Conservation (phyloP, 2,113 vertebrate genomes). For the Dasypus novemcinctus region DNA sequence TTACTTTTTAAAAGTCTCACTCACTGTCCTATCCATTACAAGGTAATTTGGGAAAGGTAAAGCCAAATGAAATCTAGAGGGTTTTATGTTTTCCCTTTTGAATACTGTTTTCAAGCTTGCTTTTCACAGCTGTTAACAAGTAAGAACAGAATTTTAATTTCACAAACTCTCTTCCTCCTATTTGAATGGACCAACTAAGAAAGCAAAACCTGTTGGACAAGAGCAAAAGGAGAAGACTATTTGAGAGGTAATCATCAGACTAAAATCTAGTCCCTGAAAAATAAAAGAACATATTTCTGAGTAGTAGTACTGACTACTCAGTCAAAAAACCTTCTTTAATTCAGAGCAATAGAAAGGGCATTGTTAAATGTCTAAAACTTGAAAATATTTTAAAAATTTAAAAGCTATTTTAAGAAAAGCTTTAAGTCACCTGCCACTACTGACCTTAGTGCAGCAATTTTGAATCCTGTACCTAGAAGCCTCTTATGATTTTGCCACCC, state of each 20-base stretch:
- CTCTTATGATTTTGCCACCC: constrained; percentile 30
- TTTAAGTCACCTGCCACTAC: constrained; percentile 10
- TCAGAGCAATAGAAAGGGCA: neutral
- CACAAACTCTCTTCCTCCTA: neutral
- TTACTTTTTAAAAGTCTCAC: constrained; percentile 26
- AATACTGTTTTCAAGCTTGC: neutral
- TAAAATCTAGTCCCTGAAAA: neutral
- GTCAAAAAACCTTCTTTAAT: neutral
- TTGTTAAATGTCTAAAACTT: constrained; percentile 25
- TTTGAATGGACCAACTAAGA: neutral
- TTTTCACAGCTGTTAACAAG: neutral
- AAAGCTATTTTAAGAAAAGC: neutral
- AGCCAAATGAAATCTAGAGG: neutral
- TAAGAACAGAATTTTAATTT: constrained; percentile 18
- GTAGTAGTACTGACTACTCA: neutral
- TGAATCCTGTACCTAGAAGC: neutral
- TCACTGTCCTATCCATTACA: neutral
- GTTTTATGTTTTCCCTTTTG: neutral
- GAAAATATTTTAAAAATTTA: neutral
- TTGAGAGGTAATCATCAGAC: neutral
- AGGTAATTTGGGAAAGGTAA: neutral
- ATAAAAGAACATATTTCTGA: neutral
- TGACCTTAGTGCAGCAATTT: neutral
- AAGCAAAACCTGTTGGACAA: neutral
- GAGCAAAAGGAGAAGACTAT: neutral